Evolutionary conservation across 2,797 vertebrate genomes (phyloP).

Genomic region (Neoniphon sammara): DNA sequence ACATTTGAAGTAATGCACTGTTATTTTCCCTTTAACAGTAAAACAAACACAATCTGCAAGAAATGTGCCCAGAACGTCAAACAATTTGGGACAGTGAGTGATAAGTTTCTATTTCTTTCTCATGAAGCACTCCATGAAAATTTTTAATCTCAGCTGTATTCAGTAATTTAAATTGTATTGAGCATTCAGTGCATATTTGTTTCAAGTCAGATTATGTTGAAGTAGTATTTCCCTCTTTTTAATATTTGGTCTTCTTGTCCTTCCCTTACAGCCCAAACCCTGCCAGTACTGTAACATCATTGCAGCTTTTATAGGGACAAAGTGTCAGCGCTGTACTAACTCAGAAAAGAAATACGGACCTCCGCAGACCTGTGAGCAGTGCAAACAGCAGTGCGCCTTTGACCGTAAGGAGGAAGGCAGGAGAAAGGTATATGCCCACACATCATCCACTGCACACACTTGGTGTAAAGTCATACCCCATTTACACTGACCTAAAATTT

Average conservation of each 20-base stretch:
- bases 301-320: conserved; percentile 98
- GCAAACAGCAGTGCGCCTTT: conserved; percentile 98
- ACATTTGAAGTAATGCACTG: not conserved
- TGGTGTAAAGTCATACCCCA: too few species aligned
- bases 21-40: conserved; percentile 80
- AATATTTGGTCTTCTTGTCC: conserved; percentile 15
- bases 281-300: conserved; percentile 99
- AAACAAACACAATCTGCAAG: conserved; percentile 99
- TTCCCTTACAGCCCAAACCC: conserved; percentile 91
- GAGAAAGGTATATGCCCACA: conserved; percentile 86
- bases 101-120: conserved; percentile 8
- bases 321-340: conserved; percentile 99
- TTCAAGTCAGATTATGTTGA: not conserved
- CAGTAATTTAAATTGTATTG: not conserved
- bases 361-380: conserved; percentile 97
- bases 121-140: not conserved
- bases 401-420: conserved; percentile 97
- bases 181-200: not conserved
- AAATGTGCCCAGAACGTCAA: conserved; percentile 99
- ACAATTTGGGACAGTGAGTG: conserved; percentile 97
- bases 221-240: not conserved
- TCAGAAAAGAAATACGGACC: conserved; percentile 99
- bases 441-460: not conserved
- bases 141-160: not conserved
- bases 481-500: too few species aligned